Evolutionary conservation across 2,797 vertebrate species (phyloP).

Genomic region (Saxicola maurus): DNA sequence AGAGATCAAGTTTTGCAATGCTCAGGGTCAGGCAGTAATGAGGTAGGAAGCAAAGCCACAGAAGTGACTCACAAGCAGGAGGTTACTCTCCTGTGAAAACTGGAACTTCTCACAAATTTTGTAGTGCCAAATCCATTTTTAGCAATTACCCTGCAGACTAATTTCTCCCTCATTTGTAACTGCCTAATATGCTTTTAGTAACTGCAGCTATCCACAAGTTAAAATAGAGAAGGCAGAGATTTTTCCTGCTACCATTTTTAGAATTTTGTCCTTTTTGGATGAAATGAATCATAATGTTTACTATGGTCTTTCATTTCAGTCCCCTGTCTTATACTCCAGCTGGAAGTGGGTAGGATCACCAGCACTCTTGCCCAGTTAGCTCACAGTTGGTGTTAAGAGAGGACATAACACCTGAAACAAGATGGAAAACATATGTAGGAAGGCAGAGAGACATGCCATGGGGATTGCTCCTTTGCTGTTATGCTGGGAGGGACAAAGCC

Average conservation of each 20-base stretch:
- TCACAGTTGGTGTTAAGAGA: background rate
- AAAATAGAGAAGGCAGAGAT: background rate
- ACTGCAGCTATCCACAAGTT: background rate
- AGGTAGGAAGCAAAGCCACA: slow-evolving; percentile 22
- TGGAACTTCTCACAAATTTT: background rate
- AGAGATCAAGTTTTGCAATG: background rate
- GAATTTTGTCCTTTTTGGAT: background rate
- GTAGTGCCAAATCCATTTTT: background rate
- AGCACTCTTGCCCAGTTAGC: background rate
- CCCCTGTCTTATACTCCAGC: background rate
- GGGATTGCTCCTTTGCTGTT: background rate
- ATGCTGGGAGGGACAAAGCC: background rate
- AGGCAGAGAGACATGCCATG: background rate
- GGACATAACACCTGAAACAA: background rate
- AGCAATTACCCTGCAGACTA: background rate
- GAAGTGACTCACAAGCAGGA: slow-evolving; percentile 11
- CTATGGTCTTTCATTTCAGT: background rate
- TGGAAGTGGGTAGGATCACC: slow-evolving; percentile 12
- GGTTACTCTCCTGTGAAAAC: background rate
- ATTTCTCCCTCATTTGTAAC: slow-evolving; percentile 4
- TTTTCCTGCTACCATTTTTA: slow-evolving; percentile 11
- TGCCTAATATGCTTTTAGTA: background rate
- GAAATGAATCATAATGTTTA: slow-evolving; percentile 33
- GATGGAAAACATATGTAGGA: background rate
- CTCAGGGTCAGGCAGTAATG: slow-evolving; percentile 29